phyloP scores from a whole-genome alignment of 2,797 vertebrate species.

The Leptatherina wallacei region DNA sequence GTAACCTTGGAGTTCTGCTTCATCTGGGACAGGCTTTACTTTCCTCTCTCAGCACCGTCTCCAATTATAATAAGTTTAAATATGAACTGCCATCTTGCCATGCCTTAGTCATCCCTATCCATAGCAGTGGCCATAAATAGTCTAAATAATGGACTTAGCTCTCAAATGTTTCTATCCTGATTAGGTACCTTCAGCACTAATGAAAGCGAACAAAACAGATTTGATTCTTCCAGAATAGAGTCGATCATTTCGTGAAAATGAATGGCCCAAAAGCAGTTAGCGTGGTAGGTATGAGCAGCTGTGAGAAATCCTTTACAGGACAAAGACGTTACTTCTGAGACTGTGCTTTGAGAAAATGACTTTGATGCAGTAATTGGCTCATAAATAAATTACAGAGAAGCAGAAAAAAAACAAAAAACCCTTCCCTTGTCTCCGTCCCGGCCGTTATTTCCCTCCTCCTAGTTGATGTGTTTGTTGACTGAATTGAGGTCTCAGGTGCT shows the following conservation, averaged over 20 bases:
- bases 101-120: constrained; percentile 40
- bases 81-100: constrained; percentile 46
- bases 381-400: constrained; percentile 44
- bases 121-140: constrained; percentile 42
- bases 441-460: constrained; percentile 2
- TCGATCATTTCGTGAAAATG: constrained; percentile 42
- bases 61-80: constrained; percentile 37
- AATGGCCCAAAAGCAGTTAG: constrained; percentile 29
- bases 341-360: constrained; percentile 39
- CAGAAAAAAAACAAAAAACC: not conserved
- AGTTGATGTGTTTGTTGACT: constrained; percentile 16
- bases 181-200: constrained; percentile 45
- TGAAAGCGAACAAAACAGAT: constrained; percentile 43
- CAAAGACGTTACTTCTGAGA: constrained; percentile 40
- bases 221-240: constrained; percentile 36
- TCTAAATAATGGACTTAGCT: constrained; percentile 52
- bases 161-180: constrained; percentile 45
- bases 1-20: constrained; percentile 50
- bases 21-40: constrained; percentile 35
- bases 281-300: constrained; percentile 37
- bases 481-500: constrained; percentile 40
- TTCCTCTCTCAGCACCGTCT: constrained; percentile 30
- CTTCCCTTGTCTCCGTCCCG: not conserved
- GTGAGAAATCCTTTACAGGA: constrained; percentile 40
- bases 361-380: constrained; percentile 55